Conservation (phyloP, 2,888 invertebrate species). For the Andricus quercusramuli region DNA sequence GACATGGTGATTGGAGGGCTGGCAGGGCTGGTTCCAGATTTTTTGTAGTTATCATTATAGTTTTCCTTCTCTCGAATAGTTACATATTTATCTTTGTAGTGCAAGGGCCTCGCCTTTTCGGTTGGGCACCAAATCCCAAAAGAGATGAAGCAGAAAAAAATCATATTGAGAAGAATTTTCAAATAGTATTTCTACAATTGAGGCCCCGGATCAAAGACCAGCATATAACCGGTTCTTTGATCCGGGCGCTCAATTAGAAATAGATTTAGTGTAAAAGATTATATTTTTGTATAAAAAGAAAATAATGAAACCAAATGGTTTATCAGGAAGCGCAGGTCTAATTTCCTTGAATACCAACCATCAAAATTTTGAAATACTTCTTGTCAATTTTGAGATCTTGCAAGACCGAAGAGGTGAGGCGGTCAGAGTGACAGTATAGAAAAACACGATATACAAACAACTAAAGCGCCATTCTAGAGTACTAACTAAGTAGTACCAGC, state of each 20-base stretch:
- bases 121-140: conserved; percentile 46
- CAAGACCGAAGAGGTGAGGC: conserved; percentile 61
- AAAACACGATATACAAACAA: conserved; percentile 76
- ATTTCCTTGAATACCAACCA: background rate
- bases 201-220: too few species aligned
- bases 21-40: conserved; percentile 48
- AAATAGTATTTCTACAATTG: background rate
- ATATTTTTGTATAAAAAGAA: background rate
- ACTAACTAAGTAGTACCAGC: conserved; percentile 72
- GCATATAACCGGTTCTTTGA: too few species aligned
- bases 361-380: background rate
- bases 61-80: conserved; percentile 58
- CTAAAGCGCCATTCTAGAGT: conserved; percentile 75
- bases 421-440: conserved; percentile 71
- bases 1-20: conserved; percentile 49
- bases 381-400: background rate
- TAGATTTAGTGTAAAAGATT: background rate
- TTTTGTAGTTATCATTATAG: conserved; percentile 55
- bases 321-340: background rate
- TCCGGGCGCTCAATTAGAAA: background rate
- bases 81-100: conserved; percentile 60
- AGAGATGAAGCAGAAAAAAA: background rate
- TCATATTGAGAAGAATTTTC: background rate
- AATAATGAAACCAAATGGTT: too few species aligned
- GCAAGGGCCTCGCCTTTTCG: conserved; percentile 60